A percentile compares a stretch with the other conserved stretches of the same genome.
phyloP scores from a whole-genome alignment of 2,888 invertebrate genomes.

The Drosophila ustulata region DNA sequence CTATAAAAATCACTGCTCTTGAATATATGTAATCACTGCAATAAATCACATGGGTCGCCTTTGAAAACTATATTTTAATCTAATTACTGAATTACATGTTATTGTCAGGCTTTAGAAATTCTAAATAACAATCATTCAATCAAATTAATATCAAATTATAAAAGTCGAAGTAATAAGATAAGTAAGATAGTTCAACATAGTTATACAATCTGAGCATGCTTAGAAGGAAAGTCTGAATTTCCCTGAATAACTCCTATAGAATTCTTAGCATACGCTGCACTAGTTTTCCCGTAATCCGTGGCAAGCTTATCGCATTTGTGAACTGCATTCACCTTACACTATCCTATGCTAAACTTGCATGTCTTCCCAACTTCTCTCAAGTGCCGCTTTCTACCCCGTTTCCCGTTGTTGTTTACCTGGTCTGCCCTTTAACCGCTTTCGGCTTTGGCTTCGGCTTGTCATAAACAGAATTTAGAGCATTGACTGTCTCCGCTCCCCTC shows the following conservation, averaged over 20 bases:
- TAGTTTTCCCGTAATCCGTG: conserved; percentile 10
- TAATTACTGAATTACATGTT: no score
- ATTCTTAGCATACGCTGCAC: not conserved
- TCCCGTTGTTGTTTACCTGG: conserved; percentile 15
- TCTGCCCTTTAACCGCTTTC: conserved; percentile 31
- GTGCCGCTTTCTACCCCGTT: conserved; percentile 9
- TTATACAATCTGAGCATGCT: no score
- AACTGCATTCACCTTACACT: conserved; percentile 10
- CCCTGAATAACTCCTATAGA: not conserved
- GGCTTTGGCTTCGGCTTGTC: conserved; percentile 32
- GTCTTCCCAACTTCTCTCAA: conserved; percentile 11
- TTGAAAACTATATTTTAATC: no score
- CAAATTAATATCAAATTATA: no score
- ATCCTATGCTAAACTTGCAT: conserved; percentile 37
- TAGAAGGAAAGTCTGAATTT: not conserved
- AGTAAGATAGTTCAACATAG: no score
- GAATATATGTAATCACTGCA: no score
- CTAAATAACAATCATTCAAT: no score
- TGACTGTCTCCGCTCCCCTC: conserved; percentile 21
- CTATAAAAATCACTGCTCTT: no score
- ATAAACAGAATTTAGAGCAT: conserved; percentile 61
- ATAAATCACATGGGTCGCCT: no score
- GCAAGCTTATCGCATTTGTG: not conserved
- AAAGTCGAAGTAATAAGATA: no score
- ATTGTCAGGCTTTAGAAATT: no score